Conservation (phyloP, 2,888 invertebrate genomes). For the Trichogramma dendrolimi region DNA sequence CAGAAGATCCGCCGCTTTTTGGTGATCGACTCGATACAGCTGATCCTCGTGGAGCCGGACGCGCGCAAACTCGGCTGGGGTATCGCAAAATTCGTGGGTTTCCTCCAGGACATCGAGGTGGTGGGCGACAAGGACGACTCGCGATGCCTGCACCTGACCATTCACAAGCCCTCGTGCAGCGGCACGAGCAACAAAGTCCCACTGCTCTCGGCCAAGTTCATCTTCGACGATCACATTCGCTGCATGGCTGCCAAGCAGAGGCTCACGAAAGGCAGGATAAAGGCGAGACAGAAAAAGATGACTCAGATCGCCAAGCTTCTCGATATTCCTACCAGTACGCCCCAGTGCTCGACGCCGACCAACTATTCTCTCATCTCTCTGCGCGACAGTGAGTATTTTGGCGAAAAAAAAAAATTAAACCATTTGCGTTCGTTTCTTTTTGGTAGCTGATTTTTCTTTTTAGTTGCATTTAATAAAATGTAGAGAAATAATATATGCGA, state of each 20-base stretch:
- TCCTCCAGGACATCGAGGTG: conserved; percentile 90
- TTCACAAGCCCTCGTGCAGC: conserved; percentile 73
- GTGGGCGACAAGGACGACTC: conserved; percentile 96
- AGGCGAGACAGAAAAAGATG: conserved; percentile 95
- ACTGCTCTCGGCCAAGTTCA: conserved; percentile 83
- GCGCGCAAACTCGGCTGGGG: conserved; percentile 94
- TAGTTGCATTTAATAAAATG: conserved; percentile 13
- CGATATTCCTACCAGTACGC: conserved; percentile 65
- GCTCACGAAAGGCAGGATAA: conserved; percentile 75
- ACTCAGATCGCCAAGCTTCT: conserved; percentile 88
- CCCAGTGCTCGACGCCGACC: conserved; percentile 49
- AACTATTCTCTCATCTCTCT: conserved; percentile 45
- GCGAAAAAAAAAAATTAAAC: background rate
- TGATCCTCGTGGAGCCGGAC: conserved; percentile 97
- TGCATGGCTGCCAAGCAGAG: conserved; percentile 99
- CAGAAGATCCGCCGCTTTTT: conserved; percentile 89
- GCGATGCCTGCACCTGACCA: conserved; percentile 87
- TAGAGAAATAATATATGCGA: background rate
- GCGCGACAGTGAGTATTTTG: conserved; percentile 44
- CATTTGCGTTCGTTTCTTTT: too few species aligned
- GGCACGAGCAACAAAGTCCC: conserved; percentile 70
- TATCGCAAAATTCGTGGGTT: conserved; percentile 92
- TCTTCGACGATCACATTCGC: conserved; percentile 97
- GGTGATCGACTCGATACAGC: conserved; percentile 90
- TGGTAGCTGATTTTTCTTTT: too few species aligned